phyloP scores from a whole-genome alignment of 1,140 invertebrate genomes.

The Heliconius himera region DNA sequence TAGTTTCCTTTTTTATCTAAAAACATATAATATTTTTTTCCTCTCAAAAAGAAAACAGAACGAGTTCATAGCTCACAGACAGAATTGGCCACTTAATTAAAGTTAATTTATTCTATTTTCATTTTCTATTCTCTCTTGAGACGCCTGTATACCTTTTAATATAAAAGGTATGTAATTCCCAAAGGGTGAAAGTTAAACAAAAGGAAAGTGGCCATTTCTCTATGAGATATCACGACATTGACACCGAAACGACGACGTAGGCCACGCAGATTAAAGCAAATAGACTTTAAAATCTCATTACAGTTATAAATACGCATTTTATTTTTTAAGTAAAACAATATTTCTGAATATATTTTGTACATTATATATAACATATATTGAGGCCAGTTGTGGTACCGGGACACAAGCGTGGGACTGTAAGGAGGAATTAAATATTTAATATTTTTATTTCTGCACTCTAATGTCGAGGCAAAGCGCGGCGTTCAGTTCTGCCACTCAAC shows the following conservation, averaged over 20 bases:
- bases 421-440: too few relatives aligned
- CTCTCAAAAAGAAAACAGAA: neutral
- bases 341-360: too few relatives aligned
- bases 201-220: slow-evolving; percentile 16
- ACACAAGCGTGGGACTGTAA: too few relatives aligned
- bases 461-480: too few relatives aligned
- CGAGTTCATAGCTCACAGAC: neutral
- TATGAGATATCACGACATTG: slow-evolving; percentile 8
- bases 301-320: neutral
- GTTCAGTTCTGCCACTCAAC: too few relatives aligned
- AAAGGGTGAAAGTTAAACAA: slow-evolving; percentile 22
- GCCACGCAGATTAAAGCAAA: neutral
- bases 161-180: slow-evolving; percentile 22
- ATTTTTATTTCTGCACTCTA: too few relatives aligned
- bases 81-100: neutral
- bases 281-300: neutral
- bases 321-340: too few relatives aligned
- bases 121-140: slow-evolving; percentile 20
- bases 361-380: too few relatives aligned
- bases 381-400: too few relatives aligned
- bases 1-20: too few relatives aligned
- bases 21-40: neutral
- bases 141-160: neutral
- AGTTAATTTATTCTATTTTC: neutral
- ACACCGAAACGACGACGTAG: neutral